A percentile compares a stretch with the other conserved stretches of the same genome.
Conservation (phyloP, 1,140 invertebrate genomes). For the Nomia melanderi region DNA sequence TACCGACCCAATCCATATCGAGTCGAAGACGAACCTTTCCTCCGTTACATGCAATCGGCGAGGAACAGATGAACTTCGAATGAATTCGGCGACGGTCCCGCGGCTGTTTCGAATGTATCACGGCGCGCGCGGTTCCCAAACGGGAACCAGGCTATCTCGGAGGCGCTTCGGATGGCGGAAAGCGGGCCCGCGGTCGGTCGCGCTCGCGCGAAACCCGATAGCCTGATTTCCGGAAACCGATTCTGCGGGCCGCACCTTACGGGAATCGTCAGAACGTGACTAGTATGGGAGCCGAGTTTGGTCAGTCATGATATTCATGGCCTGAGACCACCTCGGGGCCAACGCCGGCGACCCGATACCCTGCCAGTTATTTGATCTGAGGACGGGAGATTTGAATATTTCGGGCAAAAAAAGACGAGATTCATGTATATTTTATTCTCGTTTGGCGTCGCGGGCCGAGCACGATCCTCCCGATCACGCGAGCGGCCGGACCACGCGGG, state of each 20-base stretch:
- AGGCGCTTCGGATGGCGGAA: not conserved
- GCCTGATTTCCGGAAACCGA: conserved; percentile 63
- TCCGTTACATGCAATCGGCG: too few species aligned
- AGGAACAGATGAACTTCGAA: too few species aligned
- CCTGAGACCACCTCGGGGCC: conserved; percentile 77
- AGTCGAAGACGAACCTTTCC: too few species aligned
- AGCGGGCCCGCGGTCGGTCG: conserved; percentile 22
- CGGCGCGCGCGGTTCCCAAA: conserved; percentile 18
- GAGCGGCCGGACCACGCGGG: not conserved
- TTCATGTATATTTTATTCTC: conserved; percentile 80
- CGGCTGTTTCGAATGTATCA: conserved; percentile 25
- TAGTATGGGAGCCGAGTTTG: conserved; percentile 71
- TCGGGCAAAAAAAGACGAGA: conserved; percentile 68
- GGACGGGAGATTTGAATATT: conserved; percentile 77
- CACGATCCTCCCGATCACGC: not conserved
- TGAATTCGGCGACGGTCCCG: too few species aligned
- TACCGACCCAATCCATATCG: too few species aligned
- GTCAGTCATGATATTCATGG: conserved; percentile 82
- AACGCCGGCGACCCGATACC: conserved; percentile 69
- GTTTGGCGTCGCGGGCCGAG: conserved; percentile 37
- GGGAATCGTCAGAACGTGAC: conserved; percentile 68
- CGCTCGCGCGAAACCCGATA: conserved; percentile 55
- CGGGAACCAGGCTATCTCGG: conserved; percentile 20
- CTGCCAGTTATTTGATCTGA: conserved; percentile 77
- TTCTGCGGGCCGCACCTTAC: conserved; percentile 60